phyloP scores from a whole-genome alignment of 2,113 vertebrate species.

The Neomonachus schauinslandi region DNA sequence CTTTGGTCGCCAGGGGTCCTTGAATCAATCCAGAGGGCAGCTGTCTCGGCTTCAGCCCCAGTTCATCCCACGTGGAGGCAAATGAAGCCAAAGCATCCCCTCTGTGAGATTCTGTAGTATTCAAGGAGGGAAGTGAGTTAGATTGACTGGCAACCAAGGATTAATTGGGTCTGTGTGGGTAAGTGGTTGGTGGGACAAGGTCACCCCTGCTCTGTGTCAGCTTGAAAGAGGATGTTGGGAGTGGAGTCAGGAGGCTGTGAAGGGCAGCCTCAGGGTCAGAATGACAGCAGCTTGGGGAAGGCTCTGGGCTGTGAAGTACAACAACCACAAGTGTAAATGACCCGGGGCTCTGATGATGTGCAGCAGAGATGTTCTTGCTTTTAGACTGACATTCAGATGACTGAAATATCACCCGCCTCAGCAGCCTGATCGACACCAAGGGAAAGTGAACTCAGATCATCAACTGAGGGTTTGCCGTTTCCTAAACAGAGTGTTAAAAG shows the following conservation, averaged over 20 bases:
- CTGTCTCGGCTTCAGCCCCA: slow-evolving; percentile 5
- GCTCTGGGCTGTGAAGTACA: slow-evolving; percentile 86
- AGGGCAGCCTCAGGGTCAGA: slow-evolving; percentile 84
- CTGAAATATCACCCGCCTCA: slow-evolving; percentile 60
- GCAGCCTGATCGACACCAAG: slow-evolving; percentile 15
- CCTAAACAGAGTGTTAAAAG: slow-evolving; percentile 69
- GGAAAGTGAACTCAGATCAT: slow-evolving; percentile 57
- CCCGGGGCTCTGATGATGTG: slow-evolving; percentile 79
- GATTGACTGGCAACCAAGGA: slow-evolving; percentile 81
- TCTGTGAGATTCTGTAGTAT: slow-evolving; percentile 76
- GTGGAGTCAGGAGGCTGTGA: slow-evolving; percentile 83
- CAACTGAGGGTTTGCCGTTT: slow-evolving; percentile 32
- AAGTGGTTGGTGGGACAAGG: slow-evolving; percentile 86
- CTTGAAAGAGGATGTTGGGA: slow-evolving; percentile 83
- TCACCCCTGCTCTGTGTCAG: slow-evolving; percentile 81
- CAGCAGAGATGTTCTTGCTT: slow-evolving; percentile 72
- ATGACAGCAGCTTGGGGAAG: slow-evolving; percentile 81
- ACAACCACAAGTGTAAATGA: slow-evolving; percentile 87
- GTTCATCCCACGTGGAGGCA: slow-evolving; percentile 69
- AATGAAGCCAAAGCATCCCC: slow-evolving; percentile 74
- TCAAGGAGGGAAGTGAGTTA: slow-evolving; percentile 80
- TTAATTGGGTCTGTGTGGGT: slow-evolving; percentile 85
- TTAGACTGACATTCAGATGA: slow-evolving; percentile 81
- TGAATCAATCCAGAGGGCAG: background rate
- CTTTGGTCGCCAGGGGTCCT: background rate